Evolutionary conservation across 2,113 vertebrate species (phyloP), one percentile per base, ranked within the genome.

Genomic region (Strix aluco): DNA sequence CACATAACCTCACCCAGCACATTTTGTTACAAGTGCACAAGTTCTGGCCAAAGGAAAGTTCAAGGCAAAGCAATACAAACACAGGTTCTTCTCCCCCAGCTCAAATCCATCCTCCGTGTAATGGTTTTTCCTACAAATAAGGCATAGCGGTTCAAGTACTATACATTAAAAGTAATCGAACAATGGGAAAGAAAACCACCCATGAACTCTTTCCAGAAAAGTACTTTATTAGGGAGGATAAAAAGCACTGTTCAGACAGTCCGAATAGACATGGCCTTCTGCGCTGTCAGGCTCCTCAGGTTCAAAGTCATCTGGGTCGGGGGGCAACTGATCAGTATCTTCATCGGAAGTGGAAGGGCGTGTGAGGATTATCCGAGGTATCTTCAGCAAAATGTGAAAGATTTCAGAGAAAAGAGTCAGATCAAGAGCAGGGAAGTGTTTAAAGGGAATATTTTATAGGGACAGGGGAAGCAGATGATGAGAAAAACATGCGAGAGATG

Each of bases 321-420:
- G 98, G 54, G 97, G 97, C 91, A 98, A 81, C 73, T 98, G 97
- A 84, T 99, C 98, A 1, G 95, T 95, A 29, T 99, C 98, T 81
- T 99, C 98, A 87, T 99, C 98, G 6, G 98, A 99, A 96, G 98
- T 99, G 7, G 98, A 99, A 63, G 99, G 98, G 90, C 97, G 97
- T 8, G 98, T 99, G 92, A 99, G 98, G 96, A 99, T 98, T 95
- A 99, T 98, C 85, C 96, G 94, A 67, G 98, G 98, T 94, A 99
- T 98, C 99, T 99, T 97, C 73, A 91, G 82, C 55, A 92, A 83
- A 79, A 94, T 21, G 92, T 0, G 5, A 95, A 80, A 96, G 69
- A 82, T 67, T 83, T 59, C 49, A 95, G 59, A 92, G 47, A 90
- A 80, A 78, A 83, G 42, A 92, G 22, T 66, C 17, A 81, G 46